Base-by-base conservation (phyloP, 2,888 invertebrate species). In the Nebria brevicollis region DNA sequence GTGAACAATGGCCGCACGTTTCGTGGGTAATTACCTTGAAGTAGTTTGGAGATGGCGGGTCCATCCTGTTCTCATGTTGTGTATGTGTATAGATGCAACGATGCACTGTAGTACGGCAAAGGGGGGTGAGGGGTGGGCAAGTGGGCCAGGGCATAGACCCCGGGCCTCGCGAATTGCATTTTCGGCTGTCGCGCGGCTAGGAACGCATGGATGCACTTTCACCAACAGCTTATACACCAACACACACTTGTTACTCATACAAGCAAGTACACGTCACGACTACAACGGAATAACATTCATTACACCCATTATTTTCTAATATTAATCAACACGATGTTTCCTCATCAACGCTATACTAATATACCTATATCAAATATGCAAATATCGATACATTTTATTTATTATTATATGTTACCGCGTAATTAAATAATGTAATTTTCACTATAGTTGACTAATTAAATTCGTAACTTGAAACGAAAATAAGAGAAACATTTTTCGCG, bases 181-280 rank as follows among this genome's bases (percentile, higher is more conserved):
- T 54, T 88, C 88, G 88, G 88, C 88, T 86, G 88, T 88, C 88
- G 64, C 42, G 75, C 20, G 88, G 89, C 89, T 89, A 89, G 88
- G 88, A 89, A 89, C 89, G 89, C 89, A 89, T 89, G 89, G 89
- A 86, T 89, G 89, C 89, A 89, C 89, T 89, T 89, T 88, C 88
- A 68, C 77, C 77, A 68, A 54, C 54, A 54, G 13, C 54, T 54
- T 54, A 54, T 54, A 54, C 54, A 54, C 54, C 54, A 54, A 54
- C 54, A 54, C 54, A 54, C 54, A 54, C 54, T 54, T 11, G 54
- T 54, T 54, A 54, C 13, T 3, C 54, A 54, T 54, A 13, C 54
- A 54, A 13, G 13, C 54, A 54, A 8, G 13, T 54, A 34, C 75
- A 75, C 20, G 64, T 54, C 7, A 64, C 25, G 43, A 75, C 75